Evolutionary conservation across 2,113 vertebrate genomes (phyloP).

Genomic region (Tachycineta bicolor): DNA sequence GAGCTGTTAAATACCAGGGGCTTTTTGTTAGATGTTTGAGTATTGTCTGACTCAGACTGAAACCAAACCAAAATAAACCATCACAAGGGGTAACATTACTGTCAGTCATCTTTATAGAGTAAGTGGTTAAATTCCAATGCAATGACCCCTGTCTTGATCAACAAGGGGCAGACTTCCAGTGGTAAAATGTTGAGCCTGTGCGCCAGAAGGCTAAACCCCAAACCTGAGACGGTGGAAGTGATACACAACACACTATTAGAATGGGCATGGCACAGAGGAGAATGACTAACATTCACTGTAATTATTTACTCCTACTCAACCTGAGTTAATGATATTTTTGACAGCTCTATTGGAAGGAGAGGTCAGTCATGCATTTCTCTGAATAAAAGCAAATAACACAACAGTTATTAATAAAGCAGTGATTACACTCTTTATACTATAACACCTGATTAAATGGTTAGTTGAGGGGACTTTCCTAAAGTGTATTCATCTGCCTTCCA

Average conservation of each 20-base stretch:
- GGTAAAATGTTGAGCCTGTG: neutral
- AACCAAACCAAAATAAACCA: constrained; percentile 7
- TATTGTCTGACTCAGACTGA: constrained; percentile 45
- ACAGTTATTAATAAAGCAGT: neutral
- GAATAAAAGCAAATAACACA: neutral
- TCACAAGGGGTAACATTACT: neutral
- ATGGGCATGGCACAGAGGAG: neutral
- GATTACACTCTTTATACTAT: neutral
- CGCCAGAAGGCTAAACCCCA: neutral
- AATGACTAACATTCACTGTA: neutral
- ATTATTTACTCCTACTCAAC: neutral
- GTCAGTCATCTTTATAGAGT: neutral
- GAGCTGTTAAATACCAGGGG: neutral
- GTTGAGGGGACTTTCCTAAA: neutral
- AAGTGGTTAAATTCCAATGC: constrained; percentile 1
- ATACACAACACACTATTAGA: neutral
- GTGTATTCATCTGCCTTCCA: neutral
- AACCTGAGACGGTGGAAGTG: neutral
- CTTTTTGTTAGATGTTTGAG: neutral
- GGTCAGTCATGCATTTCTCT: neutral
- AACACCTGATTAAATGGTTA: neutral
- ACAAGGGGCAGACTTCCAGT: neutral
- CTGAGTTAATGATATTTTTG: neutral
- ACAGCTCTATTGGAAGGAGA: neutral
- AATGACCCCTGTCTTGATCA: neutral